Evolutionary conservation across 2,113 vertebrate species (phyloP).

Genomic region (Cochlearius cochlearius): DNA sequence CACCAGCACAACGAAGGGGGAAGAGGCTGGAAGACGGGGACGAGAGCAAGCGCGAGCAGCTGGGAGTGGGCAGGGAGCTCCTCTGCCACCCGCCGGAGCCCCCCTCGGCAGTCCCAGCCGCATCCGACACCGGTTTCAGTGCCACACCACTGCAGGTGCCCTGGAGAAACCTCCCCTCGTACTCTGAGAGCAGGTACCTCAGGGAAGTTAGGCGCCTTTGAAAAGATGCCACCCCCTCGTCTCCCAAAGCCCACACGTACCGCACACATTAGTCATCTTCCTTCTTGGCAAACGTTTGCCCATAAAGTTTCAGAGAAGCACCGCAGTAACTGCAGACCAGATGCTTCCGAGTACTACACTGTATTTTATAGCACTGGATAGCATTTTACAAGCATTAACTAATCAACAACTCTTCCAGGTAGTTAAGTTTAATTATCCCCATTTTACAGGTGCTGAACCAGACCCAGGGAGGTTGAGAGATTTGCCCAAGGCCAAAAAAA

Average conservation of each 20-base stretch:
- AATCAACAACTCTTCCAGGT: conserved; percentile 34
- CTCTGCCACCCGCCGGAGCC: background rate
- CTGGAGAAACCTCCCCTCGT: background rate
- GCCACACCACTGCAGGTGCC: background rate
- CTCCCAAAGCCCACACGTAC: background rate
- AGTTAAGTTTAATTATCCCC: conserved; percentile 43
- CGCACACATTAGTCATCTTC: background rate
- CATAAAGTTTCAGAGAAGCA: background rate
- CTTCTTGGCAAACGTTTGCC: background rate
- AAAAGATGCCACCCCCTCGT: background rate
- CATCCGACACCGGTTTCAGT: background rate
- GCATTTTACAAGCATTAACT: conserved; percentile 51
- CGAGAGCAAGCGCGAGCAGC: background rate
- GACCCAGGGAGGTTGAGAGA: background rate
- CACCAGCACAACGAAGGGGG: background rate
- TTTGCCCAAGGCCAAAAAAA: background rate
- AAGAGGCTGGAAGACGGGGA: background rate
- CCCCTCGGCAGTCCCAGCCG: background rate
- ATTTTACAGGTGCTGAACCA: conserved; percentile 45
- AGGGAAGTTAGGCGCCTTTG: background rate
- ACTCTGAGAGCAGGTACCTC: background rate
- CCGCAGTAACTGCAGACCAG: background rate
- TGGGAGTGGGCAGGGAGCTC: background rate
- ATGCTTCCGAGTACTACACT: background rate
- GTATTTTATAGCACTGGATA: conserved; percentile 32